A percentile compares a stretch with the other conserved stretches of the same genome.
These are phyloP conservation scores for Proteles cristata DNA, from an alignment of 2,113 vertebrate genomes.

Conservation along the genomic window DNA sequence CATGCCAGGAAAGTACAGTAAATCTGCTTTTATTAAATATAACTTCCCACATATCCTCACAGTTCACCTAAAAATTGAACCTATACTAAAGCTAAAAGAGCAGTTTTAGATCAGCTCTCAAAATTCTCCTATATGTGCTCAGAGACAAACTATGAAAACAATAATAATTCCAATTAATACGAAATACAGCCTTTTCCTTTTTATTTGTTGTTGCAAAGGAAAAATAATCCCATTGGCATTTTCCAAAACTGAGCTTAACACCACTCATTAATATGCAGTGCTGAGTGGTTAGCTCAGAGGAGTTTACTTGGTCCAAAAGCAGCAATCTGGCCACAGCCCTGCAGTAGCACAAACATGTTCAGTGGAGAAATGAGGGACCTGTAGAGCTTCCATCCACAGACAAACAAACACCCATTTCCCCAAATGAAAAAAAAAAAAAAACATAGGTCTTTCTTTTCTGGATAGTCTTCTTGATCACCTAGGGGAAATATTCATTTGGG, in stretches of 20 bases:
- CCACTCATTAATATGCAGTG: not conserved
- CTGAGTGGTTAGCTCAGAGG: not conserved
- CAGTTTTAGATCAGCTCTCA: constrained; percentile 32
- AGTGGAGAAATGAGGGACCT: not conserved
- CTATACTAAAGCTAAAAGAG: not conserved
- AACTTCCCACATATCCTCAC: not conserved
- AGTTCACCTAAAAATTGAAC: constrained; percentile 44
- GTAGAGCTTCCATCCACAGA: not conserved
- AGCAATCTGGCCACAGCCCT: not conserved
- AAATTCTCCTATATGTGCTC: constrained; percentile 36
- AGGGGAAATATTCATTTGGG: not conserved
- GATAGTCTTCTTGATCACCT: not conserved
- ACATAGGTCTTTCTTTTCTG: not conserved
- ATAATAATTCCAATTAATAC: not conserved
- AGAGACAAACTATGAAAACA: constrained; percentile 40
- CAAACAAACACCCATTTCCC: not conserved
- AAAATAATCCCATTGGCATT: not conserved
- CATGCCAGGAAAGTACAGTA: not conserved
- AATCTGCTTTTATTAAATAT: not conserved
- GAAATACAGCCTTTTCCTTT: not conserved
- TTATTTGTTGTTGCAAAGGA: constrained; percentile 20
- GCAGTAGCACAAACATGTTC: not conserved
- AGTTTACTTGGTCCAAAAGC: not conserved
- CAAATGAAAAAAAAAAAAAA: not conserved
- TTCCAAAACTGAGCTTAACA: not conserved